Evolutionary conservation across 1,140 invertebrate species (phyloP).

Genomic region (Polyergus mexicanus): DNA sequence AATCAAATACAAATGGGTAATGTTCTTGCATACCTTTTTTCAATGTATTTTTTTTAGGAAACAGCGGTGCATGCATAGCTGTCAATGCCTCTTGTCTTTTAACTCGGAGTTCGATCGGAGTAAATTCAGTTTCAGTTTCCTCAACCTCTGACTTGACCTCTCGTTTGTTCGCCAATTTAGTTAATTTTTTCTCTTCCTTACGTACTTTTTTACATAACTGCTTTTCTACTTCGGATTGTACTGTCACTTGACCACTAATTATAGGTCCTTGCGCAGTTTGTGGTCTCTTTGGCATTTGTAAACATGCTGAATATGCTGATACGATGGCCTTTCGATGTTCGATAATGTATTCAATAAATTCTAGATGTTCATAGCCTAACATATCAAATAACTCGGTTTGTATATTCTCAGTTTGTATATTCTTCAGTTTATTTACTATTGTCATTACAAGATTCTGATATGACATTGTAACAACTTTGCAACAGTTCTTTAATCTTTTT

Average conservation of each 20-base stretch:
- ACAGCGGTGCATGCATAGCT: slow-evolving; percentile 83
- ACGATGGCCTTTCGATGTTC: slow-evolving; percentile 90
- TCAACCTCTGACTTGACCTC: slow-evolving; percentile 87
- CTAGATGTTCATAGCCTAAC: slow-evolving; percentile 95
- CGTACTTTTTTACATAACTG: slow-evolving; percentile 92
- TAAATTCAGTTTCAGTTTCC: slow-evolving; percentile 85
- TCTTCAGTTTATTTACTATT: slow-evolving; percentile 88
- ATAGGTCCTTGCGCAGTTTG: slow-evolving; percentile 67
- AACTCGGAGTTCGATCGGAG: slow-evolving; percentile 83
- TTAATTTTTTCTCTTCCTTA: slow-evolving; percentile 95
- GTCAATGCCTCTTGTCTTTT: slow-evolving; percentile 85
- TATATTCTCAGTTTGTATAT: slow-evolving; percentile 88
- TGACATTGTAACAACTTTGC: slow-evolving; percentile 85
- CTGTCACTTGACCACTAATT: slow-evolving; percentile 91
- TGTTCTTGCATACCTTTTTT: slow-evolving; percentile 85
- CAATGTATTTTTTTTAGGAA: slow-evolving; percentile 75
- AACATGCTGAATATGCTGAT: slow-evolving; percentile 52
- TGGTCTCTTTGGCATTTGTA: slow-evolving; percentile 82
- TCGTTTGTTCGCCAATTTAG: slow-evolving; percentile 88
- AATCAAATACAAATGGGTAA: slow-evolving; percentile 96
- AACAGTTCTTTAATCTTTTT: slow-evolving; percentile 87
- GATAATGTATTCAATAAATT: slow-evolving; percentile 93
- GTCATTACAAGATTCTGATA: slow-evolving; percentile 88
- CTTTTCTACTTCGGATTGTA: slow-evolving; percentile 95
- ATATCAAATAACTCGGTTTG: slow-evolving; percentile 96